These are phyloP conservation scores for Pteronura brasiliensis DNA, from an alignment of 2,113 vertebrate species.

Conservation along the genomic window DNA sequence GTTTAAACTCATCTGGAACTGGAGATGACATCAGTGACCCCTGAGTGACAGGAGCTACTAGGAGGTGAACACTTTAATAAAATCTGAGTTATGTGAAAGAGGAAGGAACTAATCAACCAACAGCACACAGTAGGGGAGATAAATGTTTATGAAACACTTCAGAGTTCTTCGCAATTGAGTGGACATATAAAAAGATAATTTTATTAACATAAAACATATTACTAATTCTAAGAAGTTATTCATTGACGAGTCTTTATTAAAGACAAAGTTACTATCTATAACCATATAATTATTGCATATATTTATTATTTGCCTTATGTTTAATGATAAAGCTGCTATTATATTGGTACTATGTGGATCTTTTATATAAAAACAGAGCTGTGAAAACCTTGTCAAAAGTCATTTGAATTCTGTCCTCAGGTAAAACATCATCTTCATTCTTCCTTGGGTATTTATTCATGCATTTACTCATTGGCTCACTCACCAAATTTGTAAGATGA, in stretches of 20 bases:
- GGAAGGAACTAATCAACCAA: background rate
- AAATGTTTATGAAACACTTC: background rate
- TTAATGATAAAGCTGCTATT: background rate
- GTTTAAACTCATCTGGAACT: background rate
- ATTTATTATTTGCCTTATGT: background rate
- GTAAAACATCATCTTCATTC: background rate
- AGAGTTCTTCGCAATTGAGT: background rate
- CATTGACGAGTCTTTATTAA: background rate
- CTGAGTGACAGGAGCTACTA: background rate
- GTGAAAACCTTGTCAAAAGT: background rate
- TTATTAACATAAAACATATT: background rate
- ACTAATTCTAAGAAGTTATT: background rate
- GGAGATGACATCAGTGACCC: background rate
- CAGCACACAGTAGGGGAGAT: background rate
- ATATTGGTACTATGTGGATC: background rate
- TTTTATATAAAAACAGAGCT: background rate
- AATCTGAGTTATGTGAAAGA: background rate
- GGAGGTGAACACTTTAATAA: background rate
- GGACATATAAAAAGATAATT: background rate
- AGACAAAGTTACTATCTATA: background rate
- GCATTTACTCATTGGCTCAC: background rate
- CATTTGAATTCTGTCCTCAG: background rate
- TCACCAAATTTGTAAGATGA: background rate
- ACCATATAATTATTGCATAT: background rate
- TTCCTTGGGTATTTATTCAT: background rate